Conservation (phyloP, 2,113 vertebrate species). For the Delphinus delphis region DNA sequence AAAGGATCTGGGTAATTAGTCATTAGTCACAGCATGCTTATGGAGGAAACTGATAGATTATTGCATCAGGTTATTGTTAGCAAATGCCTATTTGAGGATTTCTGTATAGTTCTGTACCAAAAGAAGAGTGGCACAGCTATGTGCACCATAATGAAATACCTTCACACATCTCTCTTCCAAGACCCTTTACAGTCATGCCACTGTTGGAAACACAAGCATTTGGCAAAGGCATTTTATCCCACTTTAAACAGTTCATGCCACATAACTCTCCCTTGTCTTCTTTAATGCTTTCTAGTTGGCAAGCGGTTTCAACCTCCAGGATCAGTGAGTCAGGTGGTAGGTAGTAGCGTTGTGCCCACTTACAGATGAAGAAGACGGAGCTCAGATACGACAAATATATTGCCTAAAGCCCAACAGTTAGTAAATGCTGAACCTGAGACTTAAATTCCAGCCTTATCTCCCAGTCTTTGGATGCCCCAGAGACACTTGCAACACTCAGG, state of each 20-base stretch:
- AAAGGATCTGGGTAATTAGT: constrained; percentile 54
- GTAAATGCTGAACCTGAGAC: not conserved
- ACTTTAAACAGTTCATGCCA: not conserved
- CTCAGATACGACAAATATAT: not conserved
- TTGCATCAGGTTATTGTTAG: constrained; percentile 20
- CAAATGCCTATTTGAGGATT: constrained; percentile 18
- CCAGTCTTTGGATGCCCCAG: not conserved
- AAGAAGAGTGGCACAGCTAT: not conserved
- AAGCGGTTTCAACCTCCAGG: not conserved
- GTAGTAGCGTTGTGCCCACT: not conserved
- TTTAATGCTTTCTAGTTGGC: not conserved
- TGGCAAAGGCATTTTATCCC: not conserved
- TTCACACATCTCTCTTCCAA: not conserved
- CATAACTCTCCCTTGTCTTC: not conserved
- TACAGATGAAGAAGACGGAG: not conserved
- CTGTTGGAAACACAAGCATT: not conserved
- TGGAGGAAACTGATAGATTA: constrained; percentile 21
- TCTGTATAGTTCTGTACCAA: not conserved
- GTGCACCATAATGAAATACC: not conserved
- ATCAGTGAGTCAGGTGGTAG: not conserved
- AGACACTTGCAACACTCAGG: not conserved
- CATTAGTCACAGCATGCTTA: constrained; percentile 53
- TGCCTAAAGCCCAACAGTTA: not conserved
- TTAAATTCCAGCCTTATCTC: not conserved
- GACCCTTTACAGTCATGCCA: not conserved